These are phyloP conservation scores for Poeciliopsis infans DNA, from an alignment of 2,797 vertebrate genomes.

Conservation along the genomic window DNA sequence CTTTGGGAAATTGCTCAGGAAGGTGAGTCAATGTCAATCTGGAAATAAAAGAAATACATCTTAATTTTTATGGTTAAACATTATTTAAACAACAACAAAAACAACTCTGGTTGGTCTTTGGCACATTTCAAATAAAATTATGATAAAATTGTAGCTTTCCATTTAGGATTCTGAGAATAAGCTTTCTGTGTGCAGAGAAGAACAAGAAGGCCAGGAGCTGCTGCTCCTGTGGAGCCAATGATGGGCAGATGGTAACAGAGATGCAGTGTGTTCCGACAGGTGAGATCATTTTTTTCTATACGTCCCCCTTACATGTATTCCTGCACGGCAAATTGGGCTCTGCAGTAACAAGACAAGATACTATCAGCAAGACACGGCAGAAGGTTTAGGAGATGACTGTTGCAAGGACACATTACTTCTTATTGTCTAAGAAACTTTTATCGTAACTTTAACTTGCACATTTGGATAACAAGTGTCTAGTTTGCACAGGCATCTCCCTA, in stretches of 20 bases:
- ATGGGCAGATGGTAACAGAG: conserved; percentile 51
- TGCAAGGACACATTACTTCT: not conserved
- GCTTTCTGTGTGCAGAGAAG: conserved; percentile 74
- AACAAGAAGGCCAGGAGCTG: conserved; percentile 77
- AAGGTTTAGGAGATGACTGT: not conserved
- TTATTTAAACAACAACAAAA: not conserved
- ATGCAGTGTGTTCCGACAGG: conserved; percentile 55
- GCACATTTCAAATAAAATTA: not conserved
- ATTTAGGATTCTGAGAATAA: not conserved
- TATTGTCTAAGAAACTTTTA: not conserved
- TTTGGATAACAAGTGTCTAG: not conserved
- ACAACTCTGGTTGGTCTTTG: not conserved
- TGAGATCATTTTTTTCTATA: conserved; percentile 15
- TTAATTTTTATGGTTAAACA: not conserved
- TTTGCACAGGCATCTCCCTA: not conserved
- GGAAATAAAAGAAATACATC: not conserved
- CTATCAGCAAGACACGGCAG: not conserved
- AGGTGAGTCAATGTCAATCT: conserved; percentile 76
- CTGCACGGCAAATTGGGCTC: not conserved
- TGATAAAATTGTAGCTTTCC: not conserved
- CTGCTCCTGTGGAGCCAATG: conserved; percentile 71
- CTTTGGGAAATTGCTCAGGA: conserved; percentile 90
- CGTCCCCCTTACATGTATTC: not conserved
- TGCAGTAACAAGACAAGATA: not conserved
- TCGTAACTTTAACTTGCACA: not conserved